Base-by-base conservation (phyloP, 2,888 invertebrate genomes). In the Ennomos fuscantarius region DNA sequence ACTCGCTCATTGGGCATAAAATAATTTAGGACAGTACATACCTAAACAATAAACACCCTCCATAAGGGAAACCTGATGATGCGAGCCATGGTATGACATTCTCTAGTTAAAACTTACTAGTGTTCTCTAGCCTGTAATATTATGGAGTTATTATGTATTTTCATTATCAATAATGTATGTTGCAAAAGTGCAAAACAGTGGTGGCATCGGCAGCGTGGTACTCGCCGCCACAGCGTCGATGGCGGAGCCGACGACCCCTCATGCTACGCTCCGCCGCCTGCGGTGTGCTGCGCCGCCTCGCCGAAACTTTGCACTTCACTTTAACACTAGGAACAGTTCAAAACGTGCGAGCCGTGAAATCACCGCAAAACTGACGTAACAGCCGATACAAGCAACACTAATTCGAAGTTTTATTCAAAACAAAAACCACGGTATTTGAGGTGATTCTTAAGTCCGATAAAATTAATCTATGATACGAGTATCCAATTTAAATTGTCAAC, bases 231-330 rank as follows among this genome's bases (percentile, higher is more conserved):
- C 69, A 65, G 69, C 69, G 49, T 36, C 41, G 58, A 11, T 39
- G 52, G 9, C 37, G 41, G 81, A 82, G 84, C 79, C 86, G 87
- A 81, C 86, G 87, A 87, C 87, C 87, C 84, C 87, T 82, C 69
- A 76, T 73, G 82, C 79, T 76, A 84, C 82, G 86, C 74, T 85
- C 81, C 83, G 79, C 77, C 83, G 88, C 84, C 74, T 81, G 78
- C 84, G 73, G 80, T 47, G 51, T 42, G 51, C 78, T 78, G 78
- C 81, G 74, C 79, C 80, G 79, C 78, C 79, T 83, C 87, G 88
- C 90, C 89, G 87, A 92, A 92, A 88, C 91, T 90, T 89, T 79
- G 88, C 89, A 89, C 90, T 90, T 89, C 87, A 87, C 89, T 89
- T 89, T 89, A 87, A 87, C 83, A 87, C 84, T 82, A 89, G 86